Base-by-base conservation (phyloP, 2,888 invertebrate species). In the Apeira syringaria region DNA sequence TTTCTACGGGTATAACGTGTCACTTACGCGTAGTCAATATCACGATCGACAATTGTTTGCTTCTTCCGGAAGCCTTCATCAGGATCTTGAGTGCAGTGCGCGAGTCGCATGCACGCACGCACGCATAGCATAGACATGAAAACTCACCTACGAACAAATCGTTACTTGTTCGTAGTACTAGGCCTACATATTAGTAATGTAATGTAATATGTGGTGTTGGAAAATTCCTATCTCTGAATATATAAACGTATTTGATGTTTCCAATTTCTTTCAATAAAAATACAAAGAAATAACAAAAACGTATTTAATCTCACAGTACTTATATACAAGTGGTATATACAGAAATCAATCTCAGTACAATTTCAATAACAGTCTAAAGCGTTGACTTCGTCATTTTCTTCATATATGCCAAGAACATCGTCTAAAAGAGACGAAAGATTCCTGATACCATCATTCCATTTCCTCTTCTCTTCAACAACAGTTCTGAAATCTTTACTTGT, bases 371-470 rank as follows among this genome's bases (percentile, higher is more conserved):
- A 95, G 82, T 95, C 95, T 86, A 94, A 91, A 15, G 88, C 82
- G 61, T 94, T 94, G 0, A 91, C 79, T 47, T 93, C 91, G 17
- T 71, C 68, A 24, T 74, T 80, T 0, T 76, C 65, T 53, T 92
- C 89, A 58, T 93, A 92, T 36, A 92, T 88, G 5, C 92, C 91
- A 11, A 95, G 71, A 49, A 96, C 94, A 71, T 96, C 96, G 61
- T 96, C 95, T 1, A 96, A 73, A 2, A 95, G 82, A 0, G 95
- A 95, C 1, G 92, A 91, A 8, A 95, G 89, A 56, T 92, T 93
- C n/a, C 93, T 92, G 29, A 92, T 92, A 13, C 92, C 91, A 31
- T 91, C 90, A 22, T 94, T 85, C 95, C 95, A 95, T 34, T 92
- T 90, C 32, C 80, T 90, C 54, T 92, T 93, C 40, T 93, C 91